Base-by-base conservation (phyloP, 2,113 vertebrate species). In the Oreocharis arfaki region DNA sequence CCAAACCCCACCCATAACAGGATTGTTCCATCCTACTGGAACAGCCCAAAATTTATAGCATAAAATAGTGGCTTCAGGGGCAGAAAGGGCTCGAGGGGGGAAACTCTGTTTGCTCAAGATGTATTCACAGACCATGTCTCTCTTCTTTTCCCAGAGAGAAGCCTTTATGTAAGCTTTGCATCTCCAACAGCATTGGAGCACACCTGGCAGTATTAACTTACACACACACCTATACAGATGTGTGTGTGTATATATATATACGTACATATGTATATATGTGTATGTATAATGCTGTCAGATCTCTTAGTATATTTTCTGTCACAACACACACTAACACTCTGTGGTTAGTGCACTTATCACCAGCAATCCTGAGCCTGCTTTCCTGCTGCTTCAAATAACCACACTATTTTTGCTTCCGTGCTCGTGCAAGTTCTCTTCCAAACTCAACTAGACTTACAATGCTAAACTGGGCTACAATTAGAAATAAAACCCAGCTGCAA, bases 251-350 rank as follows among this genome's bases (percentile, higher is more conserved):
- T 30, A 1, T 60, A 1, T 47, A 3, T 50, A 20, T 23, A n/a
- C n/a, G 44, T 7, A 37, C 10, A 7, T 12, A 44, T 16, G 6
- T 4, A 44, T 13, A 7, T 4, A 1, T 13, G 6, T 26, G 6
- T 46, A 49, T 20, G 10, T 23, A 18, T 4, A 30, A 26, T 21
- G 33, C 16, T 52, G 21, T 37, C 35, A 24, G 5, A 52, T 39
- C 23, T 70, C n/a, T 47, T 39, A 28, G 13, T 11, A 14, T 16
- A 46, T 33, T 28, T n/a, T 16, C 16, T 47, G 24, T 30, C 28
- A 52, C 33, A 30, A 60, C 23, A 67, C 52, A 33, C 17, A 9
- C 4, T 44, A 65, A 39, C 19, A 59, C 60, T n/a, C 39, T 15
- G 44, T 24, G 26, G 19, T 14, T 47, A n/a, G 28, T 8, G 56